Evolutionary conservation across 2,113 vertebrate genomes (phyloP).

Genomic region (Butorides virescens): DNA sequence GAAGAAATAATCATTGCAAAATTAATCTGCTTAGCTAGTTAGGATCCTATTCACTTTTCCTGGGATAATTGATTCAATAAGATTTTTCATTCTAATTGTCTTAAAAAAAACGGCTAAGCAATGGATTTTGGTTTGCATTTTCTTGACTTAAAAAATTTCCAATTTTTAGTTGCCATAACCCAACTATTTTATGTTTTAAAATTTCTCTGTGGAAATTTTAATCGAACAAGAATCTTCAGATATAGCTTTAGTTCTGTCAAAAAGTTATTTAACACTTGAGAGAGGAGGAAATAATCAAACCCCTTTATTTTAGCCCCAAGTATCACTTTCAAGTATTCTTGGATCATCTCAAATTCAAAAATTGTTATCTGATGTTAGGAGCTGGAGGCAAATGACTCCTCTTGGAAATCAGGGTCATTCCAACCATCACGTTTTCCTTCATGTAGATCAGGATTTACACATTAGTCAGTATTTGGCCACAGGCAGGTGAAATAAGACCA

Average conservation of each 20-base stretch:
- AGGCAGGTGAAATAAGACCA: conserved; percentile 2
- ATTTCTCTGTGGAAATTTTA: background rate
- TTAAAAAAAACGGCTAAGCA: background rate
- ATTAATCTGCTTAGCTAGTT: background rate
- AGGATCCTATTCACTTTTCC: background rate
- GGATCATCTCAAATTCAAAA: conserved; percentile 34
- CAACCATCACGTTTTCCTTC: background rate
- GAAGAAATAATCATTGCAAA: background rate
- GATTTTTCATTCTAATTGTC: background rate
- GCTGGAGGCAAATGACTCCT: conserved; percentile 33
- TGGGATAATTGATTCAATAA: background rate
- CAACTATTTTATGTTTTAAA: background rate
- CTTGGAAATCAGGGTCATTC: conserved; percentile 12
- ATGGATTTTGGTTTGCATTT: background rate
- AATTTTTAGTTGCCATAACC: background rate
- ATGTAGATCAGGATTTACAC: background rate
- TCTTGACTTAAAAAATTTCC: background rate
- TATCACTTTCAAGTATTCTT: conserved; percentile 34
- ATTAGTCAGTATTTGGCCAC: conserved; percentile 10
- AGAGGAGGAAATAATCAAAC: conserved; percentile 11
- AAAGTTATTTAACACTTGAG: background rate
- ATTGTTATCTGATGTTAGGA: background rate
- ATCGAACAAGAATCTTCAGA: background rate
- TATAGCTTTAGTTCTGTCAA: background rate
- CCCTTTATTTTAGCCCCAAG: conserved; percentile 10